Evolutionary conservation across 2,797 vertebrate genomes (phyloP), one percentile per base, ranked within the genome.

Genomic region (Melopsittacus undulatus): DNA sequence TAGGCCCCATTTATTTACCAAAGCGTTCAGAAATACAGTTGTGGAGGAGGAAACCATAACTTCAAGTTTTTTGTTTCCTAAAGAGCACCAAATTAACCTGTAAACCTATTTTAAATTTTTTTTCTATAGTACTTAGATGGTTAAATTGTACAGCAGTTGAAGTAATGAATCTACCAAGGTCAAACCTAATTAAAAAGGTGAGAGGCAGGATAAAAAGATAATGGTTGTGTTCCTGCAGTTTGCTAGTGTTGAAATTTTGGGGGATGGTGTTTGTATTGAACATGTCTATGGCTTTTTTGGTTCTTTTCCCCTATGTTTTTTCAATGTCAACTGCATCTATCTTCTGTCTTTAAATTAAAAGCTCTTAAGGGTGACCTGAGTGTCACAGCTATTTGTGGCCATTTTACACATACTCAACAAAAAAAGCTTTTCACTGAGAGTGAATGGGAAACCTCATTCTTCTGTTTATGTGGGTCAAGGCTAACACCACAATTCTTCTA

Each of bases 331-430:
- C 76, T 49, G 92, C 76, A 59, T 89, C 54, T 34, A 26, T 89
- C 70, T 94, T 90, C 86, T 91, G 74, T 52, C 83, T 87, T 88
- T 87, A 89, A 95, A 51, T 83, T 87, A 89, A 93, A 94, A 72
- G 64, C 91, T 93, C 81, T 94, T 83, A 87, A 69, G 83, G 86
- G 68, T 95, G 95, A 94, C 96, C 91, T 15, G 27, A 82, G 93
- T 92, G 90, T 85, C 94, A 92, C 62, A 26, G 81, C 79, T 94
- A 48, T 90, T 97, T 88, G 63, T 86, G 91, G 81, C 92, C 81
- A 42, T 95, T 97, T 93, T 86, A 89, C 87, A 82, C 49, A 13
- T 62, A 59, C 46, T 78, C 76, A 76, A 73, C 79, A 95, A 62
- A 94, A 94, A 54, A 88, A 70, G 56, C 70, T 95, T 96, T 96